These are phyloP conservation scores for Salvelinus fontinalis DNA, from an alignment of 2,113 vertebrate genomes.

Conservation along the genomic window DNA sequence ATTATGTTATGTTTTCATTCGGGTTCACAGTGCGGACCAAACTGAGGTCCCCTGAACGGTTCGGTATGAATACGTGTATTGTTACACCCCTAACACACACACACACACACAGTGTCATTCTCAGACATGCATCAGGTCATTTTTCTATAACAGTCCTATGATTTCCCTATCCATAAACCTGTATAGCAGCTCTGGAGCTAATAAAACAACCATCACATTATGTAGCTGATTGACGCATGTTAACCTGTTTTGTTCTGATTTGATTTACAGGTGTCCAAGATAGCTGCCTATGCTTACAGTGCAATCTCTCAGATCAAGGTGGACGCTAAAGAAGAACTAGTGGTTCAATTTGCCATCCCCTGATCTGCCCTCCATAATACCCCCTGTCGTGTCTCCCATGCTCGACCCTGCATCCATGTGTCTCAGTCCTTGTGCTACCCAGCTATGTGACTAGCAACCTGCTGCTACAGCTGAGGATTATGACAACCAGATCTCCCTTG, in stretches of 20 bases:
- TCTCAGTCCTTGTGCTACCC: constrained; percentile 42
- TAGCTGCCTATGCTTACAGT: constrained; percentile 94
- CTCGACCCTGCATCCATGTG: constrained; percentile 41
- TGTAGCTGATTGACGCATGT: too few species aligned
- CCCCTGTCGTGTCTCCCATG: constrained; percentile 39
- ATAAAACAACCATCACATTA: too few species aligned
- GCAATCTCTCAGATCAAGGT: constrained; percentile 97
- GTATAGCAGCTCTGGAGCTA: too few species aligned
- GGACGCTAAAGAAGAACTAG: constrained; percentile 93
- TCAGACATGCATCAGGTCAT: background rate
- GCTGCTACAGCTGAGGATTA: constrained; percentile 16
- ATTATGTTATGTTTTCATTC: too few species aligned
- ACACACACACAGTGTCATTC: background rate
- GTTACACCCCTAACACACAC: too few species aligned
- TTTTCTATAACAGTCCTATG: too few species aligned
- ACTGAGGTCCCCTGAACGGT: too few species aligned
- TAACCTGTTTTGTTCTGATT: background rate
- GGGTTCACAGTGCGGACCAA: too few species aligned
- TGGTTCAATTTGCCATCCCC: constrained; percentile 95
- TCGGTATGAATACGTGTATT: too few species aligned
- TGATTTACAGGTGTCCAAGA: constrained; percentile 84
- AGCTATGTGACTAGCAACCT: constrained; percentile 20
- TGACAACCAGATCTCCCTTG: constrained; percentile 22
- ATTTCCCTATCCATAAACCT: too few species aligned
- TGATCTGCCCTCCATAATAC: constrained; percentile 65